These are phyloP conservation scores for Cisticola juncidis DNA, from an alignment of 2,113 vertebrate genomes.

Conservation along the genomic window DNA sequence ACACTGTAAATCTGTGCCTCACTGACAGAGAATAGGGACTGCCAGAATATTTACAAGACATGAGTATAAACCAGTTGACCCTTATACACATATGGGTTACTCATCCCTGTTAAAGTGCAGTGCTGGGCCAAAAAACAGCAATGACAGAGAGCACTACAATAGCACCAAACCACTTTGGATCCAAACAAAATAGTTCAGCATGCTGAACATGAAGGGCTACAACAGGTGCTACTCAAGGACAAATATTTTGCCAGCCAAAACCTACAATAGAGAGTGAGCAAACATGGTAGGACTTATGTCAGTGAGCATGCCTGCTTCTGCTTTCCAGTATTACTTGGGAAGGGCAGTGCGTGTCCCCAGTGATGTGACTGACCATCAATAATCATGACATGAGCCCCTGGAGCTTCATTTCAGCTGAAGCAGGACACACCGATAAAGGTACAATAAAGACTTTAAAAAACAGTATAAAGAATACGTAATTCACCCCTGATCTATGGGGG, in stretches of 20 bases:
- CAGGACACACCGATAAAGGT: neutral
- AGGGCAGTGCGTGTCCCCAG: neutral
- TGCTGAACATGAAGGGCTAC: neutral
- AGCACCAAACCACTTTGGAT: neutral
- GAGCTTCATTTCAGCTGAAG: neutral
- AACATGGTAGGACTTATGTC: neutral
- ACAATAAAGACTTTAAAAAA: neutral
- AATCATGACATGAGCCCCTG: neutral
- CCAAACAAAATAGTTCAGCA: neutral
- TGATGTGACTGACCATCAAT: neutral
- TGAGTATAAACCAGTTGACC: neutral
- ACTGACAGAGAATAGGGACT: neutral
- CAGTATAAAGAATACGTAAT: neutral
- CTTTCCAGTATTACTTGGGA: neutral
- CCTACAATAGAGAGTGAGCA: neutral
- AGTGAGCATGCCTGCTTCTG: neutral
- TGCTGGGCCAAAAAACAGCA: neutral
- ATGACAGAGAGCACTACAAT: neutral
- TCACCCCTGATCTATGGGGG: neutral
- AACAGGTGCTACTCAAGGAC: conserved; percentile 33
- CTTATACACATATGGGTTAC: neutral
- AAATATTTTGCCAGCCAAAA: conserved; percentile 28
- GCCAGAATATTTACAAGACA: neutral
- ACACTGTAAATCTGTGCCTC: neutral
- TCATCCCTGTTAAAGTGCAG: neutral